Evolutionary conservation across 1,140 invertebrate species (phyloP).

Genomic region (Geopemphigus sp.): DNA sequence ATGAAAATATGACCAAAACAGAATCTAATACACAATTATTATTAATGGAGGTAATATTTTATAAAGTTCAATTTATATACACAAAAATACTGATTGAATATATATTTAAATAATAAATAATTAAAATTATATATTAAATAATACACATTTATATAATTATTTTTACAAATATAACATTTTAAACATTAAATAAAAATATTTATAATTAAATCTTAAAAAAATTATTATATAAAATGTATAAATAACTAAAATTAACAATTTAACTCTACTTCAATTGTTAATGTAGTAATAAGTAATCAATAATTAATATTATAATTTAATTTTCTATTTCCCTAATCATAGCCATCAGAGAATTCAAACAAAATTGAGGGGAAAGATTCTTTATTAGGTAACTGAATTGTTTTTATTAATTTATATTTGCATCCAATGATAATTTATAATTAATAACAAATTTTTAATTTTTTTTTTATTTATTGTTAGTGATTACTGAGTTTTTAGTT

Average conservation of each 20-base stretch:
- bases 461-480: not conserved
- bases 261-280: too few species aligned
- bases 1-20: constrained; percentile 7
- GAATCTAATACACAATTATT: constrained; percentile 16
- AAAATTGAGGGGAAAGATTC: constrained; percentile 46
- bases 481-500: not conserved
- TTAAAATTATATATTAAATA: too few species aligned
- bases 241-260: not conserved
- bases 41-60: constrained; percentile 31
- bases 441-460: not conserved
- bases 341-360: constrained; percentile 32
- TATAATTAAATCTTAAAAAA: too few species aligned
- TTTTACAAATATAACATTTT: too few species aligned
- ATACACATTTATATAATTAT: too few species aligned
- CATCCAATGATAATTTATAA: not conserved
- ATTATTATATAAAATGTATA: not conserved
- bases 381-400: constrained; percentile 31
- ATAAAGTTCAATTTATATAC: not conserved
- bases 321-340: not conserved
- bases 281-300: too few species aligned
- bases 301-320: not conserved
- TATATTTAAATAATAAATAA: too few species aligned
- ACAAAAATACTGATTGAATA: too few species aligned
- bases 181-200: too few species aligned
- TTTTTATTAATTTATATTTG: not conserved